A percentile compares a stretch with the other conserved stretches of the same genome.
Conservation (phyloP, 2,888 invertebrate species). For the Hypena proboscidalis region DNA sequence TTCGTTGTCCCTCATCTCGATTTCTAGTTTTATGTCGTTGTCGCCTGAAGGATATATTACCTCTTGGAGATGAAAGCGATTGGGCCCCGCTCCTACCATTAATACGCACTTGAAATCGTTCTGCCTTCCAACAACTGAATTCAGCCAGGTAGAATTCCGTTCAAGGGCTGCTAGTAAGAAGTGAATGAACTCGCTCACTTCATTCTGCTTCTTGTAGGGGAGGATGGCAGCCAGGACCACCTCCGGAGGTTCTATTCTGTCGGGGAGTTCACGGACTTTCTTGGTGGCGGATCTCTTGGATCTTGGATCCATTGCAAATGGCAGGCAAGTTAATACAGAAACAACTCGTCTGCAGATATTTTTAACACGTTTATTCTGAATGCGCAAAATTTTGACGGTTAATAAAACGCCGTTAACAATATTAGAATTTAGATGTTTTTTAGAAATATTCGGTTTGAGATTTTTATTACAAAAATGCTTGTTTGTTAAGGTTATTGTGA, state of each 20-base stretch:
- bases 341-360: slow-evolving; percentile 56
- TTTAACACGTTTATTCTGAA: slow-evolving; percentile 50
- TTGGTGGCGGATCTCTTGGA: slow-evolving; percentile 53
- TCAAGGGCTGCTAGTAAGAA: slow-evolving; percentile 69
- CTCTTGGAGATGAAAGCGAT: slow-evolving; percentile 73
- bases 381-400: slow-evolving; percentile 65
- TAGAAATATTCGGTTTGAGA: too few relatives aligned
- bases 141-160: slow-evolving; percentile 71
- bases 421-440: slow-evolving; percentile 26
- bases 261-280: slow-evolving; percentile 46
- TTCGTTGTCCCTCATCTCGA: slow-evolving; percentile 71
- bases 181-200: slow-evolving; percentile 69
- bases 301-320: slow-evolving; percentile 51
- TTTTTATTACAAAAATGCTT: too few relatives aligned
- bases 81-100: slow-evolving; percentile 74
- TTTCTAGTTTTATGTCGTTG: slow-evolving; percentile 65
- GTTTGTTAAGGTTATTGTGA: slow-evolving; percentile 17
- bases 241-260: slow-evolving; percentile 61
- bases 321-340: slow-evolving; percentile 48
- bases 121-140: slow-evolving; percentile 63
- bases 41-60: slow-evolving; percentile 70
- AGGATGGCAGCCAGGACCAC: slow-evolving; percentile 72
- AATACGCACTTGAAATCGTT: slow-evolving; percentile 69
- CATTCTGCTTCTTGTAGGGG: slow-evolving; percentile 71
- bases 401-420: slow-evolving; percentile 20